Evolutionary conservation across 2,888 invertebrate genomes (phyloP).

Genomic region (Oscheius sp.): DNA sequence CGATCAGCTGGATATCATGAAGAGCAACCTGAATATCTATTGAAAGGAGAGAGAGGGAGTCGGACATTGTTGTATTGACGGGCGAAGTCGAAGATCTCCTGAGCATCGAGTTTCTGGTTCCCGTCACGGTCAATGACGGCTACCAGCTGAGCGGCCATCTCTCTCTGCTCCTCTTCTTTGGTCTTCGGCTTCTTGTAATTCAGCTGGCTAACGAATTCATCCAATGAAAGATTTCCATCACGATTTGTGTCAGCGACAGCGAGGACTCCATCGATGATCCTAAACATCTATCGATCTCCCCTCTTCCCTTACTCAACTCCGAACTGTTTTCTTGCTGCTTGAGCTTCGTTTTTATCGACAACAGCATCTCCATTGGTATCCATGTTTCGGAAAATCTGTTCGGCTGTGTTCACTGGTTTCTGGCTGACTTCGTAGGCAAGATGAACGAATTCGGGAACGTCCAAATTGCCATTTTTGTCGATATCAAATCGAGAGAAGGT

Average conservation of each 20-base stretch:
- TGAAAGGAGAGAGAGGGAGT: background rate
- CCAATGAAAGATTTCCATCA: slow-evolving; percentile 57
- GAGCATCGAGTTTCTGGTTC: slow-evolving; percentile 51
- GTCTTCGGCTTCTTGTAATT: slow-evolving; percentile 33
- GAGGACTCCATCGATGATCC: slow-evolving; percentile 63
- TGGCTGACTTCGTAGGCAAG: slow-evolving; percentile 61
- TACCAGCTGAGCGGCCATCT: slow-evolving; percentile 61
- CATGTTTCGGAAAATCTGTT: slow-evolving; percentile 61
- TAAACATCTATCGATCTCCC: background rate
- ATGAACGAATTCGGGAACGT: slow-evolving; percentile 65
- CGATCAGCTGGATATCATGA: slow-evolving; percentile 9
- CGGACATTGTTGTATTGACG: slow-evolving; percentile 33
- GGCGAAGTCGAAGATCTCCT: slow-evolving; percentile 59
- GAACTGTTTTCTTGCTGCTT: slow-evolving; percentile 35
- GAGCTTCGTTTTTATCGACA: slow-evolving; percentile 40
- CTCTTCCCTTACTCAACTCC: slow-evolving; percentile 29
- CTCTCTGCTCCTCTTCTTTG: slow-evolving; percentile 52
- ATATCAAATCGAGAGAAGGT: slow-evolving; percentile 45
- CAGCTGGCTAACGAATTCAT: slow-evolving; percentile 55
- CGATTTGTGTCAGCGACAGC: slow-evolving; percentile 60
- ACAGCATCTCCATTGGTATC: slow-evolving; percentile 59
- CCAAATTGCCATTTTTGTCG: slow-evolving; percentile 51
- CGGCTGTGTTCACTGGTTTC: slow-evolving; percentile 55
- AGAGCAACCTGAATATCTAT: slow-evolving; percentile 19
- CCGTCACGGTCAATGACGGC: slow-evolving; percentile 59